phyloP scores from a whole-genome alignment of 2,888 invertebrate species.

The Drosophila merina region DNA sequence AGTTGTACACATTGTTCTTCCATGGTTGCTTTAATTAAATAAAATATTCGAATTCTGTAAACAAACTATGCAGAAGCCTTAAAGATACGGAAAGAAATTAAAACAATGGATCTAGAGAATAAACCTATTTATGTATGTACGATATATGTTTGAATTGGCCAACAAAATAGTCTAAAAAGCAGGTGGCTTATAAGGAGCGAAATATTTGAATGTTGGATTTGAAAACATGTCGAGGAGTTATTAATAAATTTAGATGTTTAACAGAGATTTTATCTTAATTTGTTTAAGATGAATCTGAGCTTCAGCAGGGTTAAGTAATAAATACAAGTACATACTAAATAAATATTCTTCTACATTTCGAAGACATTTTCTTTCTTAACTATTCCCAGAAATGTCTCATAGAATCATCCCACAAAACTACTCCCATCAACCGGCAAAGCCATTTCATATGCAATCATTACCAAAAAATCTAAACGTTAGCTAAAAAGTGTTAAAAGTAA shows the following conservation, averaged over 20 bases:
- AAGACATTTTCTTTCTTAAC: neutral
- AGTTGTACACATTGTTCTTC: slow-evolving; percentile 53
- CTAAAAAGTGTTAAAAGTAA: slow-evolving; percentile 19
- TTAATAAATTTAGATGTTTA: neutral
- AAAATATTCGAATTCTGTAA: slow-evolving; percentile 13
- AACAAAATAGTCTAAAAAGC: neutral
- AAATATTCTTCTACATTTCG: neutral
- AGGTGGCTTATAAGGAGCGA: neutral
- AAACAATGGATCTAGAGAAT: slow-evolving; percentile 2
- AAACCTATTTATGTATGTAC: neutral
- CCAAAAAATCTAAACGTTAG: slow-evolving; percentile 15
- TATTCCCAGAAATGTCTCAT: neutral
- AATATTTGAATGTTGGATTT: slow-evolving; percentile 9
- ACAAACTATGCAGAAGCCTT: slow-evolving; percentile 7
- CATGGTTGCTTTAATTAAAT: slow-evolving; percentile 46
- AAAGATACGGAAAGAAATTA: slow-evolving; percentile 10
- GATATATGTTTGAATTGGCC: neutral
- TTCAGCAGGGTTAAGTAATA: slow-evolving; percentile 3
- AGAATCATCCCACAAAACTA: neutral
- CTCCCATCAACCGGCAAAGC: slow-evolving; percentile 31
- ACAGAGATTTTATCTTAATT: slow-evolving; percentile 7
- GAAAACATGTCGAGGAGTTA: neutral
- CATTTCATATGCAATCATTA: slow-evolving; percentile 19
- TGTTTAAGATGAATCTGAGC: slow-evolving; percentile 10
- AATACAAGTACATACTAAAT: neutral